Base-by-base conservation (phyloP, 2,888 invertebrate genomes). In the Hypomecis punctinalis region DNA sequence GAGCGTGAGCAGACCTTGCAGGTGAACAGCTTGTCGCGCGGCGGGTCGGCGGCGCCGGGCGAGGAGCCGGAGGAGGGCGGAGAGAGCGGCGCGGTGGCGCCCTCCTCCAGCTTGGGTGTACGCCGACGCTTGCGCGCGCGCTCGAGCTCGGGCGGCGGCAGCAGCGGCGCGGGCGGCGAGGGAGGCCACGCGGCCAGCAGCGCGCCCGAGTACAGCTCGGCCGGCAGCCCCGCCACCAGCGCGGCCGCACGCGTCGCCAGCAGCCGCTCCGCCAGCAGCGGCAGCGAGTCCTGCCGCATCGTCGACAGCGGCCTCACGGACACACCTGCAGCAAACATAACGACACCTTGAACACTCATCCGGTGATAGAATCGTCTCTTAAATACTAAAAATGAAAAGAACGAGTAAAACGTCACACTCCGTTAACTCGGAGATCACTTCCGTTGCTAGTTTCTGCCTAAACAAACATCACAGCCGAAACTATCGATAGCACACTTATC, bases 1-100 rank as follows among this genome's bases (percentile, higher is more conserved):
- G 97, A 97, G 72, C 98, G 95, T 67, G 96, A 96, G 91, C 98
- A 98, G 52, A 97, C 93, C 77, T 96, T 96, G 88, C 98, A 98
- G 35, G 97, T 97, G 90, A 98, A 98, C 63, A 96, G 96, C 83
- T 97, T 97, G 80, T 97, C 97, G 9, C 96, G 91, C 0, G 94
- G 93, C 0, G 93, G 91, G 58, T 93, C 93, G 10, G 92, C 76
- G 35, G 93, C 91, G 6, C 92, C 91, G 8, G 93, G 93, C 0
- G 92, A 92, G 5, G 92, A 92, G 85, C 79, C 95, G 78, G 79
- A 95, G 84, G 88, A 92, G 74, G 80, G 92, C 48, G 82, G 93
- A 56, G 83, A 93, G 61, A 84, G 90, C 0, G 81, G 89, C 45
- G 78, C 91, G 61, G 76, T 70, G n/a, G 89, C 67, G 46, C 84